Evolutionary conservation across 1,140 invertebrate genomes (phyloP).

Genomic region (Brachionus rubens): DNA sequence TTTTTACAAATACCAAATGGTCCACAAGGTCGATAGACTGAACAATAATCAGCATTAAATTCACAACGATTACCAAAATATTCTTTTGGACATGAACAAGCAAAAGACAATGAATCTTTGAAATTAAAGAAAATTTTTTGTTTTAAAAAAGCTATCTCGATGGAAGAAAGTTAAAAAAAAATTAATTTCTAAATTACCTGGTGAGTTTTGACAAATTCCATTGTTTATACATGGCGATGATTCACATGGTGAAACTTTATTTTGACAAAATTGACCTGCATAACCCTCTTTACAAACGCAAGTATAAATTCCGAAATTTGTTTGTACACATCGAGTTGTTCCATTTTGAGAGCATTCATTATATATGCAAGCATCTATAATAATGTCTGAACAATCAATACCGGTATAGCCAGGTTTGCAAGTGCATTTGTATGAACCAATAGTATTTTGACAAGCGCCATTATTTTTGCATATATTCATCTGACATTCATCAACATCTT

Average conservation of each 20-base stretch:
- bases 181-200: neutral
- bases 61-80: slow-evolving; percentile 49
- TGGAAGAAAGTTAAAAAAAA: no score
- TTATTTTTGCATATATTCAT: slow-evolving; percentile 53
- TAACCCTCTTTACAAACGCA: slow-evolving; percentile 26
- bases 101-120: slow-evolving; percentile 48
- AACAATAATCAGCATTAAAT: slow-evolving; percentile 47
- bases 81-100: slow-evolving; percentile 50
- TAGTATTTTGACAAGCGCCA: neutral
- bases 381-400: neutral
- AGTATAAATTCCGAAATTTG: slow-evolving; percentile 18
- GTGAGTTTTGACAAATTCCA: neutral
- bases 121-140: slow-evolving; percentile 77
- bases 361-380: neutral
- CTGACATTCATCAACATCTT: slow-evolving; percentile 60
- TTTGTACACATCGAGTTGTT: slow-evolving; percentile 1
- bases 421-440: slow-evolving; percentile 34
- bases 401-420: slow-evolving; percentile 21
- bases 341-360: slow-evolving; percentile 8
- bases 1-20: slow-evolving; percentile 26
- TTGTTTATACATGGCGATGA: slow-evolving; percentile 29
- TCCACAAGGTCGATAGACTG: slow-evolving; percentile 15
- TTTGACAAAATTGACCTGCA: slow-evolving; percentile 10
- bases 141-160: neutral
- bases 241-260: neutral